Conservation (phyloP, 1,140 invertebrate species). For the Pteromalus puparum region DNA sequence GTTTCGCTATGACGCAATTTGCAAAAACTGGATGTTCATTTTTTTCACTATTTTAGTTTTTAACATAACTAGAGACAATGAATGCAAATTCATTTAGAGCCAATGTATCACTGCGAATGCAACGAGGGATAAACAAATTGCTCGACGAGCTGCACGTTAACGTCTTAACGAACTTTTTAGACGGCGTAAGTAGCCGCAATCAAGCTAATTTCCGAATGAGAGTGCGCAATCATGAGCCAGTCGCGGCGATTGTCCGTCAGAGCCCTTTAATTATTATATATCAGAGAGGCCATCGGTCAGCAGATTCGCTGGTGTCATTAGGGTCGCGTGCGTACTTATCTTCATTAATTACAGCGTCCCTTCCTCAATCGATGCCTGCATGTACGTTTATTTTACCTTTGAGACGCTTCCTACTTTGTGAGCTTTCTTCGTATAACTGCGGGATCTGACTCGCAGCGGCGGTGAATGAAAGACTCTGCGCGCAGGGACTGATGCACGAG, state of each 20-base stretch:
- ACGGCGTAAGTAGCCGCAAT: slow-evolving; percentile 34
- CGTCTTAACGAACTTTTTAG: slow-evolving; percentile 41
- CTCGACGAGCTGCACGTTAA: neutral
- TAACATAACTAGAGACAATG: too few species aligned
- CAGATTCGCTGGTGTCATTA: neutral
- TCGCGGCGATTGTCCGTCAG: neutral
- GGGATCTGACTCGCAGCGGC: neutral
- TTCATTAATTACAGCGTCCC: neutral
- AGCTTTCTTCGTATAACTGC: neutral
- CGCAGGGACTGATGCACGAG: neutral
- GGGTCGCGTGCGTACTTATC: neutral
- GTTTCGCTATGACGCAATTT: too few species aligned
- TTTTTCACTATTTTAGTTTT: too few species aligned
- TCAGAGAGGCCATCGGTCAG: neutral
- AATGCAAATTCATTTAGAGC: too few species aligned
- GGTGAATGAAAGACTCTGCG: too few species aligned
- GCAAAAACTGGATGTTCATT: too few species aligned
- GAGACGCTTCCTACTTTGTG: neutral
- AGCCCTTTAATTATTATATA: slow-evolving; percentile 19
- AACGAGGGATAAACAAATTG: slow-evolving; percentile 16
- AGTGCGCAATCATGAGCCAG: slow-evolving; percentile 16
- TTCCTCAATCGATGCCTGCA: neutral
- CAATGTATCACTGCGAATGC: neutral
- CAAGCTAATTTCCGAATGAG: slow-evolving; percentile 32
- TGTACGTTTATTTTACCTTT: neutral